Percentiles rank a stretch among this genome's conserved stretches.
phyloP scores from a whole-genome alignment of 2,113 vertebrate species.

The Rhea pennata region DNA sequence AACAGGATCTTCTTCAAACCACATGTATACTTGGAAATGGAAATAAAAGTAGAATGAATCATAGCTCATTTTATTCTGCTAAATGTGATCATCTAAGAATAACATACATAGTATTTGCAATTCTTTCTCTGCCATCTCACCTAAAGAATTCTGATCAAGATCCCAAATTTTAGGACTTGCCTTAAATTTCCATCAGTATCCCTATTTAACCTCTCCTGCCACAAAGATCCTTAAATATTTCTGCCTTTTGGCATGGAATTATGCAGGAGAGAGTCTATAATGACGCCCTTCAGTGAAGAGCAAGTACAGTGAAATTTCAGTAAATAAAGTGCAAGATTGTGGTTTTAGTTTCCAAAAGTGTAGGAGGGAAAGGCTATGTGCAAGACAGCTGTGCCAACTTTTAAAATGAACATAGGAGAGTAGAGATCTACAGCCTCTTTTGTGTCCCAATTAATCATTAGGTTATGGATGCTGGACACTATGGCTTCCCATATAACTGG shows the following conservation, averaged over 20 bases:
- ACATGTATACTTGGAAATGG: background rate
- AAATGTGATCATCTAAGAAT: background rate
- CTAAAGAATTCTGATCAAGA: background rate
- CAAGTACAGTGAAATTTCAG: background rate
- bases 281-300: background rate
- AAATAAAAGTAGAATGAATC: background rate
- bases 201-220: constrained; percentile 15
- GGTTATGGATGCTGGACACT: background rate
- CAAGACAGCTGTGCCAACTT: background rate
- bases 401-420: background rate
- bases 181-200: background rate
- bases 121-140: background rate
- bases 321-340: background rate
- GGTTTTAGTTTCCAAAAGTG: constrained; percentile 14
- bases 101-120: background rate
- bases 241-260: background rate
- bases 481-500: background rate
- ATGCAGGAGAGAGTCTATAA: background rate
- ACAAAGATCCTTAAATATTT: background rate
- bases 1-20: background rate
- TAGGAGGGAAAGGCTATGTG: background rate
- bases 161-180: background rate
- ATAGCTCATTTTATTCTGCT: background rate
- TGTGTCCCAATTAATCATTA: background rate
- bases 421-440: background rate